phyloP scores from a whole-genome alignment of 2,113 vertebrate genomes.

The Hypomesus transpacificus region DNA sequence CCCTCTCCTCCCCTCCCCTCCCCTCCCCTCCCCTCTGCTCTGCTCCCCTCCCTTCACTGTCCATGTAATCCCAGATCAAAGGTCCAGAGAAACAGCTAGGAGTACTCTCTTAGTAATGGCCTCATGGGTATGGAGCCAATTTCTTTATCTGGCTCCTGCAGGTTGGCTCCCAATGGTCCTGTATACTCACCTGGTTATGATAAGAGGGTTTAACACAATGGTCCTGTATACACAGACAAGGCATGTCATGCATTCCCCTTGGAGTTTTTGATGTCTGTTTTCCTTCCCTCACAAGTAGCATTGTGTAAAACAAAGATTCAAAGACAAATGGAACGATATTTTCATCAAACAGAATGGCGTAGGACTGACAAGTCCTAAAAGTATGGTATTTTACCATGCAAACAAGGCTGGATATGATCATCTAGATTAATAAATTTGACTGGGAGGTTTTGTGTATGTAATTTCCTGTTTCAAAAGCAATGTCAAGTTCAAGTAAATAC shows the following conservation, averaged over 20 bases:
- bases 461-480: too few species aligned
- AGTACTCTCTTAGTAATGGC: constrained; percentile 39
- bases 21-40: constrained; percentile 33
- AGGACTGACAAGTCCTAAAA: constrained; percentile 3
- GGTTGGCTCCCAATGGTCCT: not conserved
- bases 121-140: constrained; percentile 11
- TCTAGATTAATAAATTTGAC: not conserved
- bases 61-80: constrained; percentile 65
- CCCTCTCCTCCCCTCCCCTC: constrained; percentile 4
- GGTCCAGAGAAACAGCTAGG: constrained; percentile 42
- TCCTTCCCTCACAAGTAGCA: not conserved
- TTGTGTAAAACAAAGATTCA: not conserved
- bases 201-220: constrained; percentile 8
- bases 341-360: not conserved
- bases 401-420: not conserved
- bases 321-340: not conserved
- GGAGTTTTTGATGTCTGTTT: not conserved
- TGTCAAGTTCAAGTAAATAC: too few species aligned
- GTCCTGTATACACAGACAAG: not conserved
- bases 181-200: constrained; percentile 9
- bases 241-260: not conserved
- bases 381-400: not conserved
- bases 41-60: constrained; percentile 35
- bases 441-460: not conserved
- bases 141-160: constrained; percentile 22